Evolutionary conservation across 1,140 invertebrate genomes (phyloP).

Genomic region (Coptotermes formosanus): DNA sequence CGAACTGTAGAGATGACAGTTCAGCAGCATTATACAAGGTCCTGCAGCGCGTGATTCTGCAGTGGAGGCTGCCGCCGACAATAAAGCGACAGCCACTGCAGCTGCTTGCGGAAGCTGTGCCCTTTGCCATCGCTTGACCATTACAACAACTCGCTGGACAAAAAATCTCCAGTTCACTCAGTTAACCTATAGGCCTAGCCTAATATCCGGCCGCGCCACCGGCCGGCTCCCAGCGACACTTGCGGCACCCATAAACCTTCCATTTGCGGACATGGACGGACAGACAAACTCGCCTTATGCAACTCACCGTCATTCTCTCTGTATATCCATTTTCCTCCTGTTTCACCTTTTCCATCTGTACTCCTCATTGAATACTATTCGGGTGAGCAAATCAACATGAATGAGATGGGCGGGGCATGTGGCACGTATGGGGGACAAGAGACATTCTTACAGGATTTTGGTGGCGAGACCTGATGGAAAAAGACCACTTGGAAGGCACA

Average conservation of each 20-base stretch:
- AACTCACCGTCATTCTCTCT: too few species aligned
- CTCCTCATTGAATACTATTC: too few species aligned
- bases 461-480: too few species aligned
- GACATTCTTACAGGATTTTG: too few species aligned
- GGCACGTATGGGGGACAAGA: too few species aligned
- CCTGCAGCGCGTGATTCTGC: background rate
- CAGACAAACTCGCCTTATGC: background rate
- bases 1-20: too few species aligned
- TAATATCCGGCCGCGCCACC: background rate
- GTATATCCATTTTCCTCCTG: too few species aligned
- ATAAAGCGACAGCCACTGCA: background rate
- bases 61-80: background rate
- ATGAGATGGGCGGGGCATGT: too few species aligned
- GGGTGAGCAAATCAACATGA: too few species aligned
- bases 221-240: too few species aligned
- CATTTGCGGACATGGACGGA: background rate
- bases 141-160: background rate
- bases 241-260: background rate
- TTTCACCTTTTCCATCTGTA: too few species aligned
- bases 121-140: constrained; percentile 16
- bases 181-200: constrained; percentile 14
- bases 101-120: background rate
- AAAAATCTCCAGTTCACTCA: background rate
- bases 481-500: too few species aligned
- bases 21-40: background rate